Evolutionary conservation across 92 coral and sea anemone species (phyloP).

Genomic region (Heliopora coerulea): DNA sequence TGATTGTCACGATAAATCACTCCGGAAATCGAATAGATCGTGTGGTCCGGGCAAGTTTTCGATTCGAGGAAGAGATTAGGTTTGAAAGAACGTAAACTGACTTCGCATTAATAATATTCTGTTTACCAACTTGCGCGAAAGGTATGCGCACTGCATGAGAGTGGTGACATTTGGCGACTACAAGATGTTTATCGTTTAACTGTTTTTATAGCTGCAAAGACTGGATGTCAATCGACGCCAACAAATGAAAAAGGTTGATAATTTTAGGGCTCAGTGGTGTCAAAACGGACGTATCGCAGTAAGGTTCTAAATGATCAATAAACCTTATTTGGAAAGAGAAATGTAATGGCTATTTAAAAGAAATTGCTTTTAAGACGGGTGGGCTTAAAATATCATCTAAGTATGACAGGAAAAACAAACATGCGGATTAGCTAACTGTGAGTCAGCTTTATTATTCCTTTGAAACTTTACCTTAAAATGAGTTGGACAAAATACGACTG

Average conservation of each 20-base stretch:
- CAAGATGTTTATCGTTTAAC: background rate
- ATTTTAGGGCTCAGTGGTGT: background rate
- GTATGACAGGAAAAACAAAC: conserved; percentile 14
- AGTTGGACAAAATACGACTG: too few relatives aligned
- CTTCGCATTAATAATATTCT: background rate
- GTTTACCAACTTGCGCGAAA: background rate
- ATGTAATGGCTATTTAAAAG: background rate
- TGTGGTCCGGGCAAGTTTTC: conserved; percentile 2
- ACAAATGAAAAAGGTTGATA: conserved; percentile 25
- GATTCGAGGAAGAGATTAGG: conserved; percentile 14
- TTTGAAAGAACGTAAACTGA: background rate
- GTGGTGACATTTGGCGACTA: background rate
- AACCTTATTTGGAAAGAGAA: too few relatives aligned
- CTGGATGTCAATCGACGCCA: conserved; percentile 26
- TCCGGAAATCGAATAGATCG: conserved; percentile 9
- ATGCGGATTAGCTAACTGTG: background rate
- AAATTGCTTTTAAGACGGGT: background rate
- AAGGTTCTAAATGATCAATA: too few relatives aligned
- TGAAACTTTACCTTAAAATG: too few relatives aligned
- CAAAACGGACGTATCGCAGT: background rate
- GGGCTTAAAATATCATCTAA: conserved; percentile 10
- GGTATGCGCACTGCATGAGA: background rate
- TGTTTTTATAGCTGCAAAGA: conserved; percentile 3
- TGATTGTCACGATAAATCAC: background rate
- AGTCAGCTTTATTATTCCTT: too few relatives aligned